phyloP scores from a whole-genome alignment of 2,113 vertebrate genomes.

The Damaliscus lunatus region DNA sequence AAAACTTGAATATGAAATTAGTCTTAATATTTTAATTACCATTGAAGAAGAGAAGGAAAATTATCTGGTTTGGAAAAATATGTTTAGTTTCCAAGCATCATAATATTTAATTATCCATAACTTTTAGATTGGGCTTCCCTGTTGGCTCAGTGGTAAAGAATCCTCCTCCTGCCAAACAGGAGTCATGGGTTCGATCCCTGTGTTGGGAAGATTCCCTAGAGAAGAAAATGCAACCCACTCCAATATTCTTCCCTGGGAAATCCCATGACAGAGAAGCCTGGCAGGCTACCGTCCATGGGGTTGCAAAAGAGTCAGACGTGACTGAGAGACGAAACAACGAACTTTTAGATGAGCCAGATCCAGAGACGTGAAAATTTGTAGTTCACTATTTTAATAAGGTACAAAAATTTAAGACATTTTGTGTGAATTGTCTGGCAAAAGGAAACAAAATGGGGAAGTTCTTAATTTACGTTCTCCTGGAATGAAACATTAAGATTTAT shows the following conservation, averaged over 20 bases:
- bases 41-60: not conserved
- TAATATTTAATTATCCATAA: not conserved
- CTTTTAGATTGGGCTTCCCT: not conserved
- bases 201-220: not conserved
- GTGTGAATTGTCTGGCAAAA: not conserved
- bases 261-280: not conserved
- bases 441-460: not conserved
- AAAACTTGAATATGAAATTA: not conserved
- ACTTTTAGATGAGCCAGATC: not conserved
- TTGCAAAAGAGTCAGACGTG: not conserved
- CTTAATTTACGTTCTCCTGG: not conserved
- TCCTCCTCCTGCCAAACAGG: not conserved
- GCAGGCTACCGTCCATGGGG: not conserved
- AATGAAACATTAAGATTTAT: not conserved
- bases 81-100: not conserved
- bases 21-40: not conserved
- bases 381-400: not conserved
- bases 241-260: not conserved
- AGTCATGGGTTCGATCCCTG: not conserved
- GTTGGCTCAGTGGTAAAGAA: not conserved
- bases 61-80: slow-evolving; percentile 20
- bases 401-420: not conserved
- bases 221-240: not conserved
- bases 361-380: not conserved
- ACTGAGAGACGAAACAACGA: not conserved